Conservation (phyloP, 2,797 vertebrate species). For the Danio albolineatus region DNA sequence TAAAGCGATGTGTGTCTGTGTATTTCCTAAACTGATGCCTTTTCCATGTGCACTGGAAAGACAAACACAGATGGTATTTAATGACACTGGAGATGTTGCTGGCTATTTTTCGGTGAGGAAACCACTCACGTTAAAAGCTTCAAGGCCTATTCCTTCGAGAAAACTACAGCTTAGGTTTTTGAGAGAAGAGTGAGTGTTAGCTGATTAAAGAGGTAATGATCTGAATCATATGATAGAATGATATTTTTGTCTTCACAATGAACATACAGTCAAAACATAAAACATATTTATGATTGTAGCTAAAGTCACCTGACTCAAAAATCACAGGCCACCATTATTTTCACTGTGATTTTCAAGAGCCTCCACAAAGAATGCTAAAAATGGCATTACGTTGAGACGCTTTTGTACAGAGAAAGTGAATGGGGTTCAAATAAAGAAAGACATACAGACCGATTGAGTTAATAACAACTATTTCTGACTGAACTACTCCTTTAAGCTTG, state of each 20-base stretch:
- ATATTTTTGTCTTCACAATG: background rate
- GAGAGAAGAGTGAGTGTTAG: background rate
- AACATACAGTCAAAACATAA: background rate
- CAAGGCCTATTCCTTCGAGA: conserved; percentile 49
- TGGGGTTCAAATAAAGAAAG: background rate
- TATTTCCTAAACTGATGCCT: conserved; percentile 71
- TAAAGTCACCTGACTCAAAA: background rate
- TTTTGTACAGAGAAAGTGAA: background rate
- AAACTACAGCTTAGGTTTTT: conserved; percentile 31
- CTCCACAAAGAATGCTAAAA: background rate
- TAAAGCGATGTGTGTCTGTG: conserved; percentile 56
- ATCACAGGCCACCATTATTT: background rate
- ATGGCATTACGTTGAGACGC: background rate
- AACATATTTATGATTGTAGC: background rate
- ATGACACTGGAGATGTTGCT: conserved; percentile 77
- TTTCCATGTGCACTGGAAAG: conserved; percentile 81
- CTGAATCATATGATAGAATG: background rate
- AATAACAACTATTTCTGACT: background rate
- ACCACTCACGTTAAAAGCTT: conserved; percentile 72
- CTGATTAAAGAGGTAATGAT: conserved; percentile 18
- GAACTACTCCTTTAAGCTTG: conserved; percentile 10
- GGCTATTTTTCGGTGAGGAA: conserved; percentile 66
- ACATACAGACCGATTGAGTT: background rate
- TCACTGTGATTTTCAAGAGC: background rate
- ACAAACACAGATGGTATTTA: conserved; percentile 84